These are phyloP conservation scores for Hippotragus niger DNA, from an alignment of 2,113 vertebrate species.

Conservation along the genomic window DNA sequence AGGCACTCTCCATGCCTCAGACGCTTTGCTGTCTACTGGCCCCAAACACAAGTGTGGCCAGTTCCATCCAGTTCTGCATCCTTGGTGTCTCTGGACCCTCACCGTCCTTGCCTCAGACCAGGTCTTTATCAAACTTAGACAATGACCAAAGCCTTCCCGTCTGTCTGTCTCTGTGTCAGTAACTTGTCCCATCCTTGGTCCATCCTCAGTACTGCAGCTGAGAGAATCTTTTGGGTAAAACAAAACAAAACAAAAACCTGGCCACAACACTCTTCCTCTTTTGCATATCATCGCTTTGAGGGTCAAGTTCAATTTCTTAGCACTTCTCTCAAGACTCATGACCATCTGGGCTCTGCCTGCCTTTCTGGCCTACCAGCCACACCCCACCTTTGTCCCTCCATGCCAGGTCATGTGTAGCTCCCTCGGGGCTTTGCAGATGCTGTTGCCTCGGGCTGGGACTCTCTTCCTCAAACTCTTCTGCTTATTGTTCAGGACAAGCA, in stretches of 20 bases:
- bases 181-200: background rate
- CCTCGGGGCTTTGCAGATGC: background rate
- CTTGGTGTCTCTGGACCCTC: background rate
- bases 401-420: background rate
- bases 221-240: background rate
- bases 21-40: background rate
- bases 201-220: background rate
- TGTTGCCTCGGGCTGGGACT: background rate
- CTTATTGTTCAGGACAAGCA: background rate
- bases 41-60: background rate
- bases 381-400: background rate
- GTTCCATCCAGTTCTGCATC: background rate
- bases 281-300: background rate
- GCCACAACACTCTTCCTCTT: background rate
- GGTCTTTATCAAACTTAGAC: background rate
- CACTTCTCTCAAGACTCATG: background rate
- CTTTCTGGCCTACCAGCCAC: background rate
- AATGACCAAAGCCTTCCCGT: background rate
- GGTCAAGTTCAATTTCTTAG: background rate
- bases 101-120: background rate
- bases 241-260: background rate
- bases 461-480: background rate
- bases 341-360: background rate
- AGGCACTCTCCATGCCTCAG: background rate
- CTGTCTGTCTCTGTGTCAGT: background rate